These are phyloP conservation scores for Podarcis siculus DNA, from an alignment of 2,797 vertebrate genomes.

Conservation along the genomic window DNA sequence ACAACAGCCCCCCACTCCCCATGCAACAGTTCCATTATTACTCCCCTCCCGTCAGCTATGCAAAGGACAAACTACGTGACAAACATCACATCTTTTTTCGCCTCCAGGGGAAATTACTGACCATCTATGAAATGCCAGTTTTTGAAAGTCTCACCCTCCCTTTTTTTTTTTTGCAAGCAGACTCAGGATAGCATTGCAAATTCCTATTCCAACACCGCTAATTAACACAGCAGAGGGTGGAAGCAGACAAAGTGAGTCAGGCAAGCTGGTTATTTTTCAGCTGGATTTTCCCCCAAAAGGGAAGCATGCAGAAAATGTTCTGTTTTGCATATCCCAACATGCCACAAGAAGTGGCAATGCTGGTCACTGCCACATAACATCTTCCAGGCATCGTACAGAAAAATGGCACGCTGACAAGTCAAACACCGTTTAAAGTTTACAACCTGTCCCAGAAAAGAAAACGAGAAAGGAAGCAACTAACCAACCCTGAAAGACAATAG, in stretches of 20 bases:
- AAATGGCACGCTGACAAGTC: slow-evolving; percentile 50
- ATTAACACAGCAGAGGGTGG: slow-evolving; percentile 22
- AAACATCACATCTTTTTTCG: not conserved
- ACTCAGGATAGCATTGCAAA: not conserved
- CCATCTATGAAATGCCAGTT: not conserved
- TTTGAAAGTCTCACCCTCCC: not conserved
- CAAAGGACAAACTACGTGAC: not conserved
- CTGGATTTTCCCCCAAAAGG: slow-evolving; percentile 2
- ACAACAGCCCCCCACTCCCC: no score
- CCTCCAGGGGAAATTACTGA: not conserved
- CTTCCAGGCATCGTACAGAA: slow-evolving; percentile 40
- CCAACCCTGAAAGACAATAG: not conserved
- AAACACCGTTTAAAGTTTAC: slow-evolving; percentile 46
- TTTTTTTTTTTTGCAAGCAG: not conserved
- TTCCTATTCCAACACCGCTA: slow-evolving; percentile 16
- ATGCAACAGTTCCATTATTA: not conserved
- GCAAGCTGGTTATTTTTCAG: not conserved
- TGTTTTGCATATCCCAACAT: slow-evolving; percentile 1
- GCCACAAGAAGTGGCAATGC: not conserved
- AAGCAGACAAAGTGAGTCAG: slow-evolving; percentile 13
- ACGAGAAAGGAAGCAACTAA: slow-evolving; percentile 26
- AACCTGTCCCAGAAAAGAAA: slow-evolving; percentile 15
- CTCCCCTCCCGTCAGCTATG: not conserved
- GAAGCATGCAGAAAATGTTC: slow-evolving; percentile 32
- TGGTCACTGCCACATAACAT: slow-evolving; percentile 8